Evolutionary conservation across 2,888 invertebrate genomes (phyloP).

Genomic region (Arenicola marina): DNA sequence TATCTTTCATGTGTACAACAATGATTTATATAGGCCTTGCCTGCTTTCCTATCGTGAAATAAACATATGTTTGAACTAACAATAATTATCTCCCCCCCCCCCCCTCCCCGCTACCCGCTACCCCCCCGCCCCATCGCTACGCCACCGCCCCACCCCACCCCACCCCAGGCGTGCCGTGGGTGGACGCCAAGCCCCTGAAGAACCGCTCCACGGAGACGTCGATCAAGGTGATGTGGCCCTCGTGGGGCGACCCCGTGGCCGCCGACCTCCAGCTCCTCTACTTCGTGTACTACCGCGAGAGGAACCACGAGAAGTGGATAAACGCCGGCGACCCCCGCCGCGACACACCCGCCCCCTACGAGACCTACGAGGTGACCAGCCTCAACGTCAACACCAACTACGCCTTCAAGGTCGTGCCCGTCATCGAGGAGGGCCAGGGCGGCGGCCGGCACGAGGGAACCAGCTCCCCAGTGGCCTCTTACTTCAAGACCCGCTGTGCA

Average conservation of each 20-base stretch:
- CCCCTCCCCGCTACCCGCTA: too few relatives aligned
- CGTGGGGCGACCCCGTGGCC: slow-evolving; percentile 18
- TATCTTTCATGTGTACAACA: neutral
- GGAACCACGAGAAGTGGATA: neutral
- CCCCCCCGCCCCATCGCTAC: too few relatives aligned
- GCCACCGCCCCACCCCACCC: too few relatives aligned
- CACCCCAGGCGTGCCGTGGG: slow-evolving; percentile 3
- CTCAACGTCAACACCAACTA: slow-evolving; percentile 21
- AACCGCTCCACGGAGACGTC: slow-evolving; percentile 8
- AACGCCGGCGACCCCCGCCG: slow-evolving; percentile 1
- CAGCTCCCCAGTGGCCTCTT: neutral
- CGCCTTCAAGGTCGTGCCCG: slow-evolving; percentile 21
- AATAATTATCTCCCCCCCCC: too few relatives aligned
- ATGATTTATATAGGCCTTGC: neutral
- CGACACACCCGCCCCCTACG: neutral
- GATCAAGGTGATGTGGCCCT: slow-evolving; percentile 19
- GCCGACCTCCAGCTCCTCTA: slow-evolving; percentile 15
- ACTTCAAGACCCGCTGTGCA: neutral
- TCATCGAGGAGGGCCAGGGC: neutral
- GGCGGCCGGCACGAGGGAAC: slow-evolving; percentile 1
- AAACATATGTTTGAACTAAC: too few relatives aligned
- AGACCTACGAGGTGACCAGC: slow-evolving; percentile 1
- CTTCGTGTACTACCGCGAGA: slow-evolving; percentile 19
- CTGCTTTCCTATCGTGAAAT: neutral
- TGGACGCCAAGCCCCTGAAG: slow-evolving; percentile 12